Evolutionary conservation across 30 jellyfish, hydroid and myxozoan species (phyloP).

Genomic region (Mastigias papua): DNA sequence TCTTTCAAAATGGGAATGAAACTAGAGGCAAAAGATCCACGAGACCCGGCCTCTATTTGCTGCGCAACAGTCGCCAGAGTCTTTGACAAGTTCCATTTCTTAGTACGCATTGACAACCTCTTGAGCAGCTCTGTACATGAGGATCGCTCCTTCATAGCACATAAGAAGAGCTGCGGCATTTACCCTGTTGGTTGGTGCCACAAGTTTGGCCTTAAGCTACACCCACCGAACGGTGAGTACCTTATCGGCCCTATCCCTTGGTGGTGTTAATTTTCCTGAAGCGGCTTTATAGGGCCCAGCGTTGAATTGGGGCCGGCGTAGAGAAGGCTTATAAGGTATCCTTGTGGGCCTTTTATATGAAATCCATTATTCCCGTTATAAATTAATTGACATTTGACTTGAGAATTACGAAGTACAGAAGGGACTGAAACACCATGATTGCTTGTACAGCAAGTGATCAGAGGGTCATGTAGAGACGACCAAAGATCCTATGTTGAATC

Average conservation of each 20-base stretch:
- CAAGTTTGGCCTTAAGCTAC: slow-evolving; percentile 72
- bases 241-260: not conserved
- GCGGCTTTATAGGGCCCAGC: too few relatives aligned
- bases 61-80: slow-evolving; percentile 97
- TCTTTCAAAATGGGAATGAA: slow-evolving; percentile 88
- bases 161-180: slow-evolving; percentile 72
- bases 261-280: too few relatives aligned
- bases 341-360: too few relatives aligned
- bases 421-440: too few relatives aligned
- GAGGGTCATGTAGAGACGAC: too few relatives aligned
- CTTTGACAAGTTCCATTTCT: slow-evolving; percentile 77
- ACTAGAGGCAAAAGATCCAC: slow-evolving; percentile 96
- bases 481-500: too few relatives aligned
- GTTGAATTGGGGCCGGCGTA: too few relatives aligned
- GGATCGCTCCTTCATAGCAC: slow-evolving; percentile 90
- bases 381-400: too few relatives aligned
- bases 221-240: slow-evolving; percentile 87
- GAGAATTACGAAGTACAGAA: too few relatives aligned
- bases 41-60: slow-evolving; percentile 83
- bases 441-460: too few relatives aligned
- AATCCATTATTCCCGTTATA: too few relatives aligned
- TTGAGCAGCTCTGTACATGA: slow-evolving; percentile 84
- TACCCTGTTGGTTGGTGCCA: slow-evolving; percentile 98
- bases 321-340: too few relatives aligned
- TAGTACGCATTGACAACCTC: slow-evolving; percentile 91